Evolutionary conservation across 2,113 vertebrate genomes (phyloP).

Genomic region (Brienomyrus longianalis): DNA sequence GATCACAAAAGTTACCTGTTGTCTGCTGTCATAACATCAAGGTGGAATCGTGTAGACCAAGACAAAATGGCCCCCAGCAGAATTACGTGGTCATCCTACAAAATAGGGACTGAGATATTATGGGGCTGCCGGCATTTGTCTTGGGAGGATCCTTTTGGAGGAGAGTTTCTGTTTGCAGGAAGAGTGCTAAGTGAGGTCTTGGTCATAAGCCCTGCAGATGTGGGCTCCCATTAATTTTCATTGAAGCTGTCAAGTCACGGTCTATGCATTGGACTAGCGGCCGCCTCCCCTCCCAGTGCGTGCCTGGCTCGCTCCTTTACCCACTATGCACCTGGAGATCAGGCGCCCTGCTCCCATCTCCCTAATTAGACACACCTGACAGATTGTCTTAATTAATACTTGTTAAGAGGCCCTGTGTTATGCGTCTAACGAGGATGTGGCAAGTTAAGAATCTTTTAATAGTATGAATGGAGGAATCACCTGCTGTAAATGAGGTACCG

Average conservation of each 20-base stretch:
- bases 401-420: constrained; percentile 36
- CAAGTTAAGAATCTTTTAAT: constrained; percentile 37
- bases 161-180: not conserved
- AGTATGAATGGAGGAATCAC: constrained; percentile 50
- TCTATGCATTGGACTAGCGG: not conserved
- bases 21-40: constrained; percentile 11
- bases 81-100: not conserved
- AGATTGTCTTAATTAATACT: constrained; percentile 44
- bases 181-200: not conserved
- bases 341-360: not conserved
- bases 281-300: not conserved
- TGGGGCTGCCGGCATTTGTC: not conserved
- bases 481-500: not conserved
- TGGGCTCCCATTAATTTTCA: constrained; percentile 26
- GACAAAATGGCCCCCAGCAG: not conserved
- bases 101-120: not conserved
- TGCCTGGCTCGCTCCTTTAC: constrained; percentile 19
- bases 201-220: not conserved
- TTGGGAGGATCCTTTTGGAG: not conserved
- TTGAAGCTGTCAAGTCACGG: not conserved
- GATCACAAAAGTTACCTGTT: not conserved
- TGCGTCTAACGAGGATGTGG: constrained; percentile 36
- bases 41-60: not conserved
- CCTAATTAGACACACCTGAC: constrained; percentile 46
- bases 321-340: constrained; percentile 1